Evolutionary conservation across 1,140 invertebrate genomes (phyloP).

Genomic region (Pollicipes pollicipes): DNA sequence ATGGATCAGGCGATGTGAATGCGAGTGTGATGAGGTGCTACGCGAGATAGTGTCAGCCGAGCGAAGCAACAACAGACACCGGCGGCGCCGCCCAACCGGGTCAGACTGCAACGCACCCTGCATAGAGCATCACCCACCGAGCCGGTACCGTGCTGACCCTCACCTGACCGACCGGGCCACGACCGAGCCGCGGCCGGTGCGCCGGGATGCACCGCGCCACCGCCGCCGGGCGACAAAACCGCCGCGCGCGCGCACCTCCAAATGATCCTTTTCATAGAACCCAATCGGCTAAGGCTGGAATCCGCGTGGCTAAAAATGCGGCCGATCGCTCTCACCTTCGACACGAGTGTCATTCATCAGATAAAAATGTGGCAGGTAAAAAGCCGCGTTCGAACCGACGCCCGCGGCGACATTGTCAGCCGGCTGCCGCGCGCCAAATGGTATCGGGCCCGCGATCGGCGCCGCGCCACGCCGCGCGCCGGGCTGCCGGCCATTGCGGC

Average conservation of each 20-base stretch:
- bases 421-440: background rate
- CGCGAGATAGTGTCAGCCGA: background rate
- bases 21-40: background rate
- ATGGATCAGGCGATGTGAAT: background rate
- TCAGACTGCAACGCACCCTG: background rate
- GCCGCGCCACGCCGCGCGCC: no score
- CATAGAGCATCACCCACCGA: no score
- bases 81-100: background rate
- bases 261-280: background rate
- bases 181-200: no score
- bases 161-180: background rate
- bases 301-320: background rate
- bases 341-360: slow-evolving; percentile 1
- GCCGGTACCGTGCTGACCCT: no score
- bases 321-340: background rate
- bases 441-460: background rate
- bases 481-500: background rate
- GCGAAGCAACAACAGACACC: background rate
- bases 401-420: background rate
- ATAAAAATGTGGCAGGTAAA: background rate
- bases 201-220: background rate
- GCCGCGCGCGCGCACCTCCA: background rate
- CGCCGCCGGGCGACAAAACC: background rate
- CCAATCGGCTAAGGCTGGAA: background rate
- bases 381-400: background rate